Evolutionary conservation across 2,113 vertebrate genomes (phyloP), one percentile per base, ranked within the genome.

Genomic region (Rynchops niger): DNA sequence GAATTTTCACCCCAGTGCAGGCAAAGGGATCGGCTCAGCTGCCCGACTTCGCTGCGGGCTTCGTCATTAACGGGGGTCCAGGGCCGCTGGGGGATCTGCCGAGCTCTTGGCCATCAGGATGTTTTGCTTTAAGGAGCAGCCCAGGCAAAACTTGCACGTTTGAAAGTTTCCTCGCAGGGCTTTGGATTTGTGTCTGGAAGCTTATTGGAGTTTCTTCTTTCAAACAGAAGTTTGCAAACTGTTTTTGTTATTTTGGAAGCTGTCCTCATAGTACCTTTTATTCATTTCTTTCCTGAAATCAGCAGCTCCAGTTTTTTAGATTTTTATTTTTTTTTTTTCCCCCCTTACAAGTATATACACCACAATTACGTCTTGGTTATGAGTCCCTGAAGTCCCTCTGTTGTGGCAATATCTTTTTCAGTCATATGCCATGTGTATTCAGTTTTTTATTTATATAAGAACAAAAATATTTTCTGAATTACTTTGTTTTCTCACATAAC

Each of bases 341-440:
- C 11, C 42, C 42, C 50, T 90, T 52, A n/a, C 29, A 84, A 82
- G 8, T 85, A 58, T 80, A 73, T 76, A 26, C 45, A 74, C 73
- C 59, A 74, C 56, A 89, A 23, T 84, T 92, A 72, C 30, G 70
- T 30, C 52, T 94, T 63, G 59, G 19, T 91, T 92, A 43, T 6
- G 34, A 84, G 88, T 92, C 56, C 86, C 81, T 95, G 91, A 88
- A 92, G 71, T 80, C 38, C 22, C 58, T 93, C 84, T 95, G 85
- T 94, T 95, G 86, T 82, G 84, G 86, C 84, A 82, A 3, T 95
- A 82, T 79, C 77, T 82, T 95, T 95, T 93, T 87, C 81, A 93
- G 14, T 69, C 82, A 36, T 30, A 34, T 3, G 18, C 72, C 32
- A 22, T 76, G 30, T 80, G 34, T 69, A 71, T 82, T 84, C 81